Evolutionary conservation across 1,140 invertebrate genomes (phyloP), one percentile per base, ranked within the genome.

Genomic region (Heliconius nattereri): DNA sequence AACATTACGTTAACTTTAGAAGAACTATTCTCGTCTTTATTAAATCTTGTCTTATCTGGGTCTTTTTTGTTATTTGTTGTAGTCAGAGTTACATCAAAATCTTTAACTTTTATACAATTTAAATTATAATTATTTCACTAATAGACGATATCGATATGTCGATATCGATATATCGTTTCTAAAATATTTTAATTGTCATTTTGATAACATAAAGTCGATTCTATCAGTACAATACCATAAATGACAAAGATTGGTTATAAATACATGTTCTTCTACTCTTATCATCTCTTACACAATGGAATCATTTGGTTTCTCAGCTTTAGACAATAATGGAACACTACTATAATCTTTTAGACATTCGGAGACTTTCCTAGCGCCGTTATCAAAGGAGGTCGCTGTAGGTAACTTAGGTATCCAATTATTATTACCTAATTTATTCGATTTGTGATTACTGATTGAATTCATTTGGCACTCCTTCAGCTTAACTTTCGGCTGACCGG

Each of bases 331-430:
- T 5, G 94, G 94, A 49, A 94, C 92, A 83, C 93, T 94, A 73
- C 92, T 93, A 32, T 94, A 94, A 78, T 95, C 94, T 84, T 94
- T 93, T 5, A 94, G 84, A 81, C 86, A 82, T 60, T 94, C 92
- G 32, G 83, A 90, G 19, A 80, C 84, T 78, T 92, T 94, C 70
- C 85, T 91, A 66, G 88, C 81, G 8, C 89, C 89, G 77, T 92
- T 91, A 54, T 94, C 93, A 74, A 94, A 94, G 35, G 93, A 94
- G 82, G 89, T 94, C 0, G 94, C 92, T 23, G 92, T 91, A 0
- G 93, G 87, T 40, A 95, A 78, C 77, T 93, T 93, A 7, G 92
- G 85, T 76, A 94, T 90, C 92, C 93, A 95, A 86, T 94, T 94
- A 75, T 95, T 95, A 85, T 94, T 94, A 52, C 92, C 94, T 78